Evolutionary conservation across 1,140 invertebrate genomes (phyloP).

Genomic region (Macrocentrus cingulum): DNA sequence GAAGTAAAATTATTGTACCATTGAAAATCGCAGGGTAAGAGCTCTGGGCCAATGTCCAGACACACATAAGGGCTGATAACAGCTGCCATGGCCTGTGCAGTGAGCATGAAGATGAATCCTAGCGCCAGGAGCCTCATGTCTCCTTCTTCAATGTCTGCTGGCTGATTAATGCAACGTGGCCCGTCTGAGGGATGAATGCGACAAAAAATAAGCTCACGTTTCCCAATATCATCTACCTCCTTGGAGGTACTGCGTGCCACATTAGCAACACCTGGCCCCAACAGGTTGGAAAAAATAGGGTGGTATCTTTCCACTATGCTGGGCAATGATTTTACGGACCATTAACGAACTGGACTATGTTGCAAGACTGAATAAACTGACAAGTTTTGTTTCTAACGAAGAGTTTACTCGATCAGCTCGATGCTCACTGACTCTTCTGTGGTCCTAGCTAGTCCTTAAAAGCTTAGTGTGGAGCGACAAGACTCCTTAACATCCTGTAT

Average conservation of each 20-base stretch:
- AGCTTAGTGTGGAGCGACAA: slow-evolving; percentile 15
- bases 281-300: no score
- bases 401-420: slow-evolving; percentile 6
- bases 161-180: no score
- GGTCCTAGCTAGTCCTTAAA: slow-evolving; percentile 23
- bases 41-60: slow-evolving; percentile 25
- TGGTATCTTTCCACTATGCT: no score
- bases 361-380: background rate
- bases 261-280: no score
- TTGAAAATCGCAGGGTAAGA: slow-evolving; percentile 29
- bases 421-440: slow-evolving; percentile 12
- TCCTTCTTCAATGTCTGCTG: background rate
- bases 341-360: no score
- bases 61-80: slow-evolving; percentile 21
- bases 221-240: no score
- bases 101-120: background rate
- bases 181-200: no score
- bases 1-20: slow-evolving; percentile 19
- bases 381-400: background rate
- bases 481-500: no score
- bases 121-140: slow-evolving; percentile 3
- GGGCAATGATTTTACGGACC: no score
- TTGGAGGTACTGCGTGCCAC: no score
- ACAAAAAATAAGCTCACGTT: no score
- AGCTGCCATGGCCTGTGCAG: background rate